Evolutionary conservation across 2,888 invertebrate genomes (phyloP), one percentile per base, ranked within the genome.

Genomic region (Nudaria mundana): DNA sequence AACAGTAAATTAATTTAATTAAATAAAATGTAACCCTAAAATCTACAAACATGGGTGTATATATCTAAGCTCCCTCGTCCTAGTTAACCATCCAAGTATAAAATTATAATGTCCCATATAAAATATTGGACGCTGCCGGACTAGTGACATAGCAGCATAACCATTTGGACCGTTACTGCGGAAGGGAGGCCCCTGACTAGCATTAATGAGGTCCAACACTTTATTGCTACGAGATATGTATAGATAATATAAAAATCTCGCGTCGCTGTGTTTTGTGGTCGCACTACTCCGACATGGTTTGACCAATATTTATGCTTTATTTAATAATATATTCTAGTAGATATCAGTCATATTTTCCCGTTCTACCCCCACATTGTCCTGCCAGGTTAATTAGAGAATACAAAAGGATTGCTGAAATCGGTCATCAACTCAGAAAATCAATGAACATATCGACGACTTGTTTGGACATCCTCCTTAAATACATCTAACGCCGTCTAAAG

Each of bases 161-260:
- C 60, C 33, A 33, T 33, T 56, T 61, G 66, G 61, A 80, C 81
- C 79, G 81, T 81, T 82, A 79, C 62, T 75, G 64, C 80, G 83
- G 83, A 83, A 82, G 82, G 73, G 68, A 52, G 60, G 48, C 45
- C 69, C 81, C 77, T 81, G 82, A 76, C 80, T 61, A 59, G 82
- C 78, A 82, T 82, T 64, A 68, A 65, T 73, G 67, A 76, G 75
- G 71, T 67, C 69, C 53, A 67, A 52, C 61, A 41, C 37, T 41
- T 53, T 52, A 51, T 52, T 37, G 48, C 42, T 48, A 52, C 44
- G 43, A 48, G 26, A 43, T 38, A 43, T 38, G 42, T 16, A 25
- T 30, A 14, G 14, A 38, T 30, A 22, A 43, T 38, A 24, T 11
- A 14, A 13, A 36, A 13, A 14, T 5, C 15, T 30, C 31, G 14